Conservation (phyloP, 37 sponge, comb jelly and placozoan genomes). For the Cliona cf. orientalis region DNA sequence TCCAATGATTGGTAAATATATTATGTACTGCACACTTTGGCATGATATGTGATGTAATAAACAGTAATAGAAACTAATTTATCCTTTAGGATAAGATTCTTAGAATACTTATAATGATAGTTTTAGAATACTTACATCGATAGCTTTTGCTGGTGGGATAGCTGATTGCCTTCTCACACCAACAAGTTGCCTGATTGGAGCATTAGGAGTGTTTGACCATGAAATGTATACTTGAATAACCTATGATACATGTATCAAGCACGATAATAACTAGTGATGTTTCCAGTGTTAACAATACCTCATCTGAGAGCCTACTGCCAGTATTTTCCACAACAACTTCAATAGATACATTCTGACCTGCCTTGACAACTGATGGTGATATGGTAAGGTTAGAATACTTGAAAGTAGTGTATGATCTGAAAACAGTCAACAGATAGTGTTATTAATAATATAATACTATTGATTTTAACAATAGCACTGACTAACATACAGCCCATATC, state of each 20-base stretch:
- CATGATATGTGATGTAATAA: too few relatives aligned
- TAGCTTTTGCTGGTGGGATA: too few relatives aligned
- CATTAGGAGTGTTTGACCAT: conserved; percentile 18
- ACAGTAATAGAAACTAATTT: too few relatives aligned
- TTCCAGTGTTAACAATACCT: conserved; percentile 11
- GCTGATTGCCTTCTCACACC: conserved; percentile 12
- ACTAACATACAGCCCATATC: conserved; percentile 70
- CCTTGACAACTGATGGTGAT: conserved; percentile 13
- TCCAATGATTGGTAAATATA: too few relatives aligned
- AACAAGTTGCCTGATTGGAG: conserved; percentile 48
- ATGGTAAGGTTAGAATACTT: too few relatives aligned
- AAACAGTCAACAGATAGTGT: too few relatives aligned
- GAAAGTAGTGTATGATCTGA: conserved; percentile 58
- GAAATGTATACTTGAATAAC: conserved; percentile 58
- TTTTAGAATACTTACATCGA: too few relatives aligned
- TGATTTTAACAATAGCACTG: not conserved
- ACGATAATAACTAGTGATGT: not conserved
- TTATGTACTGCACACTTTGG: too few relatives aligned
- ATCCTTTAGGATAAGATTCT: too few relatives aligned
- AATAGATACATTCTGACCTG: conserved; percentile 31
- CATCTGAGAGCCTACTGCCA: conserved; percentile 39
- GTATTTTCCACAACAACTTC: conserved; percentile 46
- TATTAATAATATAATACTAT: not conserved
- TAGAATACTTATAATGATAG: too few relatives aligned
- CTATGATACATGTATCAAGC: not conserved